Evolutionary conservation across 2,113 vertebrate genomes (phyloP), one percentile per base, ranked within the genome.

Genomic region (Lampris incognitus): DNA sequence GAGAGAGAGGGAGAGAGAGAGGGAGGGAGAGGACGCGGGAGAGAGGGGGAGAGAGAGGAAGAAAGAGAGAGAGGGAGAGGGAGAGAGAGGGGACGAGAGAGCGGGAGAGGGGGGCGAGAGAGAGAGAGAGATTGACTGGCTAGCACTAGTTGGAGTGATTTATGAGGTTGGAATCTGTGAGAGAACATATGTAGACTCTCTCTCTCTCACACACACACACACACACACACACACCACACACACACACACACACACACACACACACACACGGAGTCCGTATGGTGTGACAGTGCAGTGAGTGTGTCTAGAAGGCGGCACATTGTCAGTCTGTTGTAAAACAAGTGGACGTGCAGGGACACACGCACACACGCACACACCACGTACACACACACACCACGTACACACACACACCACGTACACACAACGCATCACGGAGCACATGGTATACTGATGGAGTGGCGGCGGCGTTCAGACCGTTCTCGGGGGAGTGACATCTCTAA

Each of bases 101-200:
- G 41, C 46, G 13, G 13, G 9, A 13, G n/a, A 24, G n/a, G 8
- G 37, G 24, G 11, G 36, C 37, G 40, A 46, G 68, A 54, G 78
- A 73, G 66, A 78, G 76, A 89, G 56, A 79, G 70, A 83, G 85
- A 92, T 90, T 85, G 88, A 91, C 85, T 93, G 85, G 83, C 88
- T 84, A 89, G 86, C 87, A 87, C 87, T 72, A 82, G 90, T 86
- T 85, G 86, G 89, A 83, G 89, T 92, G 89, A 92, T 92, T 92
- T 90, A 92, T 89, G 91, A 88, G 84, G 83, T 79, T 92, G 91
- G 88, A 91, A 87, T 90, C 90, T 81, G 83, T 86, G 77, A 83
- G 89, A 81, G 89, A 91, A 90, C 90, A 91, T 84, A 91, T 92
- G 90, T 87, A 91, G 89, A 91, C 90, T 11, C 38, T 11, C 58